Base-by-base conservation (phyloP, 2,797 vertebrate species). In the Tokudaia muenninki region DNA sequence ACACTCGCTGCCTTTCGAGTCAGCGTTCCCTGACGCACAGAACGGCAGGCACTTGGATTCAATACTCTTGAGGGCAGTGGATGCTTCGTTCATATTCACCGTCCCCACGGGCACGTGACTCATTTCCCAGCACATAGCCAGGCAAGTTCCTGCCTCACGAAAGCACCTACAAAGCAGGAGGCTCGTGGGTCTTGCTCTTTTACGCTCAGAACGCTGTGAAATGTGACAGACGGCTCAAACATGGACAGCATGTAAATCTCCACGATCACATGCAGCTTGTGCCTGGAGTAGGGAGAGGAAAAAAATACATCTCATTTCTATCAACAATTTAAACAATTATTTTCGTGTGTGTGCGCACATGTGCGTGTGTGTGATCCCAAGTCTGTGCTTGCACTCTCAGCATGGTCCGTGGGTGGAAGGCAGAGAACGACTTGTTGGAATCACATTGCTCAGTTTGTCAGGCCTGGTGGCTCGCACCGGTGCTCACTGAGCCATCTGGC, bases 201-300 rank as follows among this genome's bases (percentile, higher is more conserved):
- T 92, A 99, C 91, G 97, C 99, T 98, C 97, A 99, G 99, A 97
- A 99, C 99, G 95, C 99, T 99, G 98, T 98, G 98, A 98, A 99
- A 99, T 2, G 98, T 98, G 96, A 98, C 89, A 3, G 99, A 98
- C 87, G 99, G 98, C 37, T 99, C 99, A 98, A 99, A 99, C 87
- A 99, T 98, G 0, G 99, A 99, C 96, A 99, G 98, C 99, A 99
- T 99, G 98, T 99, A 99, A 94, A 99, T 98, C 97, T 99, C 99
- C 79, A 99, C 97, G 88, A 99, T 99, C 98, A 99, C 99, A 52
- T 99, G 99, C 80, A 99, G 98, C 90, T 99, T 97, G 55, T 99
- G 98, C 99, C 99, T 99, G 96, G 81, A 98, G 97, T 72, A 57
- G 19, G n/a, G 47, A 3, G 3, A 41, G 83, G 93, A 70, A 26